These are phyloP conservation scores for Lasius platythorax DNA, from an alignment of 2,888 invertebrate genomes.

Conservation along the genomic window DNA sequence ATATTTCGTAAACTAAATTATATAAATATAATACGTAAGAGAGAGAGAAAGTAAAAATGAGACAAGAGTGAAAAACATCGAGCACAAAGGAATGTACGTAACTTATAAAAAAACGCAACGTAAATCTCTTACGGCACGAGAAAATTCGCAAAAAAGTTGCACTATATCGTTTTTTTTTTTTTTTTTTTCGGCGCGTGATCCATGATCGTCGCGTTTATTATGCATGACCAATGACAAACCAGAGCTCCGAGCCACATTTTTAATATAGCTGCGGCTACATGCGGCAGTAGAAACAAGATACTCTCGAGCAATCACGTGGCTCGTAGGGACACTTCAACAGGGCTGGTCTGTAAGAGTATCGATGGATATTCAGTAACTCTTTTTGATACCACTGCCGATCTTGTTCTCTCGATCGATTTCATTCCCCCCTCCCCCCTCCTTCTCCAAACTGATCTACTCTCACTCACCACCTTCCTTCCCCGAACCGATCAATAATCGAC, in stretches of 20 bases:
- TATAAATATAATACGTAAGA: neutral
- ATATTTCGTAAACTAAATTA: neutral
- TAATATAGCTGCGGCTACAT: slow-evolving; percentile 62
- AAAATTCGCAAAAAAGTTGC: slow-evolving; percentile 24
- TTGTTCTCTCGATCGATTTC: slow-evolving; percentile 35
- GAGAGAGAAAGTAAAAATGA: neutral
- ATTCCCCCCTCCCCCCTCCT: neutral
- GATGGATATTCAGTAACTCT: slow-evolving; percentile 38
- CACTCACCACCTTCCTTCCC: neutral
- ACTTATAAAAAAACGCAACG: neutral
- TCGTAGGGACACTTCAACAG: slow-evolving; percentile 49
- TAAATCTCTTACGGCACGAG: neutral
- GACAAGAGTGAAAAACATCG: neutral
- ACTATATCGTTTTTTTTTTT: slow-evolving; percentile 2
- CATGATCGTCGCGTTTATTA: slow-evolving; percentile 52
- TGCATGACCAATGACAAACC: slow-evolving; percentile 86
- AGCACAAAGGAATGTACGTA: neutral
- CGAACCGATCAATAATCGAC: neutral
- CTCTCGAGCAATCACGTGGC: slow-evolving; percentile 57
- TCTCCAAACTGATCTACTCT: neutral
- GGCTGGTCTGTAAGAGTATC: slow-evolving; percentile 49
- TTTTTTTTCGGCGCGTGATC: neutral
- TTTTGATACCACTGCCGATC: slow-evolving; percentile 46
- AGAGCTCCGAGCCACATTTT: slow-evolving; percentile 85
- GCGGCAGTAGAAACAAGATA: slow-evolving; percentile 47